phyloP scores from a whole-genome alignment of 2,113 vertebrate species.

The Phylloscopus trochiloides region DNA sequence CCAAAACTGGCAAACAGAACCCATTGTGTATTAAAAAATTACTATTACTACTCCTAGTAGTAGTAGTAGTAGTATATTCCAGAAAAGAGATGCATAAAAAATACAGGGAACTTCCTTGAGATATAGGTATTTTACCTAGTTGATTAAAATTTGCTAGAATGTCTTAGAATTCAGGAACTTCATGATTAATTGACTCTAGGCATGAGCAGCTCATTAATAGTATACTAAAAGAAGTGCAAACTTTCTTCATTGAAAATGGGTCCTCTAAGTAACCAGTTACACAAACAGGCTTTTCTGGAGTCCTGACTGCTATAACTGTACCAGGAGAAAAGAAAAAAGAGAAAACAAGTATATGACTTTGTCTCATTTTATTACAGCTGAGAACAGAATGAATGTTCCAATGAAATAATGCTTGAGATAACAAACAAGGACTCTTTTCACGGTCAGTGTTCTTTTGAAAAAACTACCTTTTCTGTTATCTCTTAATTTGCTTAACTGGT shows the following conservation, averaged over 20 bases:
- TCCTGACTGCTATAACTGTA: not conserved
- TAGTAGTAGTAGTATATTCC: not conserved
- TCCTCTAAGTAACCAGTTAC: not conserved
- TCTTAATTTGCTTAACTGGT: not conserved
- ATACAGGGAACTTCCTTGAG: not conserved
- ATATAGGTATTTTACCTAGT: not conserved
- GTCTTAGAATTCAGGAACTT: not conserved
- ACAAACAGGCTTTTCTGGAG: not conserved
- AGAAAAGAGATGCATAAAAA: not conserved
- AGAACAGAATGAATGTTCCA: not conserved
- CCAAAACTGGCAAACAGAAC: not conserved
- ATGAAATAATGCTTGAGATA: not conserved
- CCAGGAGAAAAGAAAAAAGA: not conserved
- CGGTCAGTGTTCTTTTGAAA: not conserved
- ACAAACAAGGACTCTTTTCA: not conserved
- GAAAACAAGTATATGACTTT: not conserved
- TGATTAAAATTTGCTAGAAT: not conserved
- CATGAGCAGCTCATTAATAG: not conserved
- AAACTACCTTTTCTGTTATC: not conserved
- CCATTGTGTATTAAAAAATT: not conserved
- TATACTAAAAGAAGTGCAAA: not conserved
- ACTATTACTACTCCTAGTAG: accelerated
- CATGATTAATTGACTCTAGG: not conserved
- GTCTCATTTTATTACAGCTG: not conserved
- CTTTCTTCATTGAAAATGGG: not conserved